Percentiles rank a stretch among this genome's conserved stretches.
These are phyloP conservation scores for Pseudochirops corinnae DNA, from an alignment of 2,797 vertebrate genomes.

Conservation along the genomic window DNA sequence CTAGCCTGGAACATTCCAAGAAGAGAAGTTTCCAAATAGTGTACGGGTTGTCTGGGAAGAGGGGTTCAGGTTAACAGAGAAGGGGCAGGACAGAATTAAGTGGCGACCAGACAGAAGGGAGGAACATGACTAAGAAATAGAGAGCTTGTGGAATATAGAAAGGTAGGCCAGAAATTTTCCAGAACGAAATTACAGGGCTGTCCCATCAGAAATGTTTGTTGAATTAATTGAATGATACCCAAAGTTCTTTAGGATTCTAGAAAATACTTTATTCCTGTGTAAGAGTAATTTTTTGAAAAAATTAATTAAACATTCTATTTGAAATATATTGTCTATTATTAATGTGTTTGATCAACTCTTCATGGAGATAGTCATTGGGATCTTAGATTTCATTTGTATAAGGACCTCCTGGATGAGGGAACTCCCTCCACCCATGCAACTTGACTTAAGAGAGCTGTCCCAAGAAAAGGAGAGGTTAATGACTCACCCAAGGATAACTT, in stretches of 20 bases:
- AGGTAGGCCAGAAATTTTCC: not conserved
- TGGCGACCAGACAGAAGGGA: not conserved
- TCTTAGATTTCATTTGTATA: not conserved
- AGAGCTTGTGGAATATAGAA: not conserved
- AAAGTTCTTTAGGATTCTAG: not conserved
- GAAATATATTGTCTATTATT: not conserved
- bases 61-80: not conserved
- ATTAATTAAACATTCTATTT: not conserved
- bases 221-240: not conserved
- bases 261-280: not conserved
- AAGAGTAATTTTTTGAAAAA: not conserved
- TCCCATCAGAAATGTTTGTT: not conserved
- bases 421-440: not conserved
- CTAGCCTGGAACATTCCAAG: not conserved
- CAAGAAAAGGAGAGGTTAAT: not conserved
- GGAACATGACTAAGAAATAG: not conserved
- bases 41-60: not conserved
- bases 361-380: not conserved
- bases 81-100: not conserved
- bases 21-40: not conserved
- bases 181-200: not conserved
- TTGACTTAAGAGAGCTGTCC: not conserved
- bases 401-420: not conserved
- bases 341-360: not conserved
- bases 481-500: not conserved